phyloP scores from a whole-genome alignment of 2,797 vertebrate genomes.

The Acipenser transmontanus region DNA sequence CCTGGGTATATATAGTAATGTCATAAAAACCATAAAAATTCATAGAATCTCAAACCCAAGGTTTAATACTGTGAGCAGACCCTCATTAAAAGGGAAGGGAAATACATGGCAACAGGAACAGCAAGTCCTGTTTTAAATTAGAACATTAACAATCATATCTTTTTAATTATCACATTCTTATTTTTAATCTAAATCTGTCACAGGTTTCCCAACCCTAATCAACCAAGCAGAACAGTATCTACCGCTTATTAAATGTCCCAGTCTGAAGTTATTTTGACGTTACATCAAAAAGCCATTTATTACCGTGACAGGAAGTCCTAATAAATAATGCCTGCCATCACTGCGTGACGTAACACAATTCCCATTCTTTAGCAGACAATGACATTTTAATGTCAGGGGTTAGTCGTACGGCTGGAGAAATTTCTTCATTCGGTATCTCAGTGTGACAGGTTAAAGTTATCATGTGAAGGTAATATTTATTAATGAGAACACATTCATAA shows the following conservation, averaged over 20 bases:
- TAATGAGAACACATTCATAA: constrained; percentile 11
- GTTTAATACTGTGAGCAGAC: too few relatives aligned
- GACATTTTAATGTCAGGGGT: constrained; percentile 19
- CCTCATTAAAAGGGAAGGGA: not conserved
- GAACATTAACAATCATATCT: not conserved
- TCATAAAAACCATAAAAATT: too few relatives aligned
- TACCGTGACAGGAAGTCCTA: constrained; percentile 14
- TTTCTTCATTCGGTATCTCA: constrained; percentile 16
- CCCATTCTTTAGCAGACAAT: constrained; percentile 14
- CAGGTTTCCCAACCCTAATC: not conserved
- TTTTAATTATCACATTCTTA: constrained; percentile 1
- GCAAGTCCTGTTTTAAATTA: not conserved
- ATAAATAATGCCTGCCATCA: constrained; percentile 9
- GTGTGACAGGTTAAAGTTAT: constrained; percentile 18
- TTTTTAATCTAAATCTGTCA: constrained; percentile 3
- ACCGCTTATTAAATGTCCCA: not conserved
- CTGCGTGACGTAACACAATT: constrained; percentile 11
- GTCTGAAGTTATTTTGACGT: constrained; percentile 15
- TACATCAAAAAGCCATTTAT: constrained; percentile 4
- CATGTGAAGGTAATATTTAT: constrained; percentile 14
- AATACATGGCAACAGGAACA: not conserved
- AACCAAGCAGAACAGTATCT: not conserved
- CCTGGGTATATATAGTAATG: too few relatives aligned
- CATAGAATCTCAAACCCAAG: too few relatives aligned
- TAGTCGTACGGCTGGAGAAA: constrained; percentile 8